Evolutionary conservation across 2,113 vertebrate species (phyloP).

Genomic region (Oxyura jamaicensis): DNA sequence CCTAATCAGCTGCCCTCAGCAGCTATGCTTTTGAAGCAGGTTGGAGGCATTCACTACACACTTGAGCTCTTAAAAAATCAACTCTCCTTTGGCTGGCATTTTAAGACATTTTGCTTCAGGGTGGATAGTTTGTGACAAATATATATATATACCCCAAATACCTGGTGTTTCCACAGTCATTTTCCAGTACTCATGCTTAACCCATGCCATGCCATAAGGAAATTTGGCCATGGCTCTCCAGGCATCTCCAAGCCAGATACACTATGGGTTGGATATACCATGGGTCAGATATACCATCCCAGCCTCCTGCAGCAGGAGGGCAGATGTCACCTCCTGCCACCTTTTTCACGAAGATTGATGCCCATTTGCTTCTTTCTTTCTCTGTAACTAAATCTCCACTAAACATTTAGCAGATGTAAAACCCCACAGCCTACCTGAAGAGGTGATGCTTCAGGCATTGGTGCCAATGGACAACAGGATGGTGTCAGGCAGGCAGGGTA

Average conservation of each 20-base stretch:
- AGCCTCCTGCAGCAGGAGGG: background rate
- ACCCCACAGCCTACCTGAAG: background rate
- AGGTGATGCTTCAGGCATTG: background rate
- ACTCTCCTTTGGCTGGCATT: background rate
- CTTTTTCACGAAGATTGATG: conserved; percentile 3
- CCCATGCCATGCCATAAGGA: background rate
- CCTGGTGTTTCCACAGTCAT: background rate
- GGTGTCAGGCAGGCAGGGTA: background rate
- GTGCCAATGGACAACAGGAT: background rate
- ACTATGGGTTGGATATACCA: background rate
- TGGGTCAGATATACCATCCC: background rate
- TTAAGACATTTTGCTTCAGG: background rate
- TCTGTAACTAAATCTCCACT: background rate
- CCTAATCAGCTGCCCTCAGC: conserved; percentile 50
- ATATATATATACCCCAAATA: background rate
- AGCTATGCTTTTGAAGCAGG: conserved; percentile 33
- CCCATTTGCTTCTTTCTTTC: background rate
- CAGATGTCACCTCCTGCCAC: conserved; percentile 8
- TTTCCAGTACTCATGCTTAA: rapidly evolving
- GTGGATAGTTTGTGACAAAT: background rate
- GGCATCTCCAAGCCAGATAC: background rate
- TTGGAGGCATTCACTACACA: background rate
- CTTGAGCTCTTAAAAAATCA: conserved; percentile 26
- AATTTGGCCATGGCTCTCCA: rapidly evolving
- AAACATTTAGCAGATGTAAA: background rate